Base-by-base conservation (phyloP, 2,113 vertebrate species). In the Sitta europaea region DNA sequence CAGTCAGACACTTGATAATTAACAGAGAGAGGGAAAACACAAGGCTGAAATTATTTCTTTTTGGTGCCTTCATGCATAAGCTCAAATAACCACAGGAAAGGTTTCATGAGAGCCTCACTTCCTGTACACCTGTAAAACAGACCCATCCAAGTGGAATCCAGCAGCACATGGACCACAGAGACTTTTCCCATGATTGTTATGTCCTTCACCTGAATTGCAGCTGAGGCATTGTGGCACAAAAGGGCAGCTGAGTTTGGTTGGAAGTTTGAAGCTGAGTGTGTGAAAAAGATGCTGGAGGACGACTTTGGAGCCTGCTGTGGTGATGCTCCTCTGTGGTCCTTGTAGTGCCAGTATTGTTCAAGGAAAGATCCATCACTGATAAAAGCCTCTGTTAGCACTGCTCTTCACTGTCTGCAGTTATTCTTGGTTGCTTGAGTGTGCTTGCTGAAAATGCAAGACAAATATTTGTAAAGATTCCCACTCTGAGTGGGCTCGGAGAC, bases 1-100 rank as follows among this genome's bases (percentile, higher is more conserved):
- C 97, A 98, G 96, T 78, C 92, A 97, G 92, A 72, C 92, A 97
- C 95, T 98, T 98, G 97, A 97, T 98, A 97, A 98, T 98, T 98
- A 98, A 92, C 57, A 1, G 31, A 97, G 96, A 94, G 80, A 36
- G 80, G 28, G 71, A 94, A 96, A 97, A 94, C 96, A 97, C 57
- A 96, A 89, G 36, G 72, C 94, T 98, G 95, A 98, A 98, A 97
- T 96, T 85, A 94, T 63, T 22, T 91, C 90, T 95, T 92, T 88
- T 51, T 29, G 4, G 79, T 95, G 82, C 58, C 91, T 97, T 94
- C 88, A 45, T 93, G 90, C 86, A 94, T 97, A 92, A 94, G 74
- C 51, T 79, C 66, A 94, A 79, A 89, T 91, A 95, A 96, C 84
- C 95, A 40, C 19, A 47, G 72, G 43, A 53, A 61, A 90, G 53